A percentile compares a stretch with the other conserved stretches of the same genome.
These are phyloP conservation scores for Archips xylosteana DNA, from an alignment of 2,888 invertebrate genomes.

Conservation along the genomic window DNA sequence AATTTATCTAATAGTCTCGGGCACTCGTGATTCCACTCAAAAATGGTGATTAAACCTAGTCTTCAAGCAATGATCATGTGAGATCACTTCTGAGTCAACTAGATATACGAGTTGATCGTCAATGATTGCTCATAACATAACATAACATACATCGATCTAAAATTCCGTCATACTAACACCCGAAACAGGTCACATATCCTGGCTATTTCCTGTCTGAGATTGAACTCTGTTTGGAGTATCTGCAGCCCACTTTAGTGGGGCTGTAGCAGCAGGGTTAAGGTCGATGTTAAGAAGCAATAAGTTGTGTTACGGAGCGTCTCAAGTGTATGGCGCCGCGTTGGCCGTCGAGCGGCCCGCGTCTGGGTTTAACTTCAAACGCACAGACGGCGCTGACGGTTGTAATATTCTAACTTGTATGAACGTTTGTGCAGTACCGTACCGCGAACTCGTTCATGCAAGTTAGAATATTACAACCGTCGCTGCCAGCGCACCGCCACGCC, in stretches of 20 bases:
- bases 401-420: no score
- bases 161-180: not conserved
- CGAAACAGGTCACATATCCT: not conserved
- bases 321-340: not conserved
- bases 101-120: not conserved
- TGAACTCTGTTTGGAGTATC: no score
- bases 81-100: not conserved
- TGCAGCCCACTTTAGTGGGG: no score
- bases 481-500: no score
- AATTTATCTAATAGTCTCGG: no score
- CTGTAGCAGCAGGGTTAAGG: not conserved
- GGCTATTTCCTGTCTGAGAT: no score
- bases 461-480: no score
- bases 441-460: no score
- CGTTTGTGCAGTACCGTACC: no score
- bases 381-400: no score
- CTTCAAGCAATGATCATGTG: not conserved
- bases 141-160: not conserved
- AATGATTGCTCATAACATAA: not conserved
- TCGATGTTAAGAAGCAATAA: slow-evolving; percentile 8
- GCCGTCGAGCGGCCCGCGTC: no score
- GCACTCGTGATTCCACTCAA: not conserved
- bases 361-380: no score
- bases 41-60: not conserved
- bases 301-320: not conserved